Evolutionary conservation across 2,888 invertebrate genomes (phyloP), one percentile per base, ranked within the genome.

Genomic region (Eilema sororculum): DNA sequence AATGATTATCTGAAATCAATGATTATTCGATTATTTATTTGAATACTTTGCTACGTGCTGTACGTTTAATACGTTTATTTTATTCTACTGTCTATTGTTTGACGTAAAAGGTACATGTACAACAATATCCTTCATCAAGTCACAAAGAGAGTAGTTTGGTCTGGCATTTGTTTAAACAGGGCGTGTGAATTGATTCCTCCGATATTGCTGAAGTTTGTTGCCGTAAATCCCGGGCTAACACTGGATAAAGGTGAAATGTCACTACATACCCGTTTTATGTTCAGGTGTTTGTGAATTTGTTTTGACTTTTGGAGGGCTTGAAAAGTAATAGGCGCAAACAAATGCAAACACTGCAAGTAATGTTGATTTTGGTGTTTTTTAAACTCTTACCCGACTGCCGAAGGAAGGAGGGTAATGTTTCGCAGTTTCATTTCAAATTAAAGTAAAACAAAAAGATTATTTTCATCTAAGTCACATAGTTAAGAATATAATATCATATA

Each of bases 121-220:
- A 66, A 63, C 68, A 72, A 66, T 63, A 65, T 65, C 75, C 41
- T 33, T 76, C 68, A 80, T 73, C 75, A 78, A 30, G 10, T 66
- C 66, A 64, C 64, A 58, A 59, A 66, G 37, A n/a, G 65, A 65
- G 33, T 65, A 58, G 58, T 66, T 66, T 25, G 33, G 25, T 59
- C 58, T 58, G 71, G 72, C 78, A 79, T 85, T 83, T 84, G 79
- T 84, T 86, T 84, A 87, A 84, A 82, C 83, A 82, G 79, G 78
- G 83, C 83, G 88, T 89, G 89, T 88, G 87, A 91, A 92, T 90
- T 90, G 90, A 87, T 90, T 89, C 86, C 83, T 72, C 64, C 79
- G 85, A 89, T 92, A 93, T 93, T 91, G 91, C 84, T 69, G 92
- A 92, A 93, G 89, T 92, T 93, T 86, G 89, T 87, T 73, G 74